phyloP scores from a whole-genome alignment of 2,888 invertebrate species.

The Hofmannophila pseudospretella region DNA sequence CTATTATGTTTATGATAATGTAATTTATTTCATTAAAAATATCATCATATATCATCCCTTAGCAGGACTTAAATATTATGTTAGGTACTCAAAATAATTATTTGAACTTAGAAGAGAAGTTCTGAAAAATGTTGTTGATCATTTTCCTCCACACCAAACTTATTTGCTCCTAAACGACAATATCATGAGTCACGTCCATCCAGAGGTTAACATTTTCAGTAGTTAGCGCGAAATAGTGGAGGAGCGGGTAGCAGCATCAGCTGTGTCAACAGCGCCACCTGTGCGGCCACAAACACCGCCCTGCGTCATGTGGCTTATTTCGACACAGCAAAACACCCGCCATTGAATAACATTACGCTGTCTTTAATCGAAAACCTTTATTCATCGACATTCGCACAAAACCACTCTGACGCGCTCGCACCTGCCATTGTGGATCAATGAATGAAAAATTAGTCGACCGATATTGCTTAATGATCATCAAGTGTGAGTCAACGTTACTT shows the following conservation, averaged over 20 bases:
- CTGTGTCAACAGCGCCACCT: conserved; percentile 54
- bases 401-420: conserved; percentile 26
- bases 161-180: not conserved
- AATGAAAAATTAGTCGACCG: conserved; percentile 29
- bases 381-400: conserved; percentile 24
- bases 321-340: conserved; percentile 32
- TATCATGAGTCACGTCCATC: conserved; percentile 40
- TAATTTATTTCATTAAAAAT: too few species aligned
- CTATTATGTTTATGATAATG: too few species aligned
- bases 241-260: conserved; percentile 28
- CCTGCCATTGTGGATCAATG: conserved; percentile 27
- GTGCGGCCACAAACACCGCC: conserved; percentile 32
- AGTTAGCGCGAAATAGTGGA: conserved; percentile 21
- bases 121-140: not conserved
- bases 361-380: conserved; percentile 35
- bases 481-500: not conserved
- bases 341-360: conserved; percentile 39
- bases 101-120: too few species aligned
- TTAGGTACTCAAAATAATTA: too few species aligned
- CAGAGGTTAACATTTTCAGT: conserved; percentile 22
- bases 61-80: too few species aligned
- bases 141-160: not conserved
- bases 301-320: conserved; percentile 66
- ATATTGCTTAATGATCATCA: conserved; percentile 8
- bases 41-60: too few species aligned